These are phyloP conservation scores for Germaria angustata DNA, from an alignment of 2,888 invertebrate genomes.

Conservation along the genomic window DNA sequence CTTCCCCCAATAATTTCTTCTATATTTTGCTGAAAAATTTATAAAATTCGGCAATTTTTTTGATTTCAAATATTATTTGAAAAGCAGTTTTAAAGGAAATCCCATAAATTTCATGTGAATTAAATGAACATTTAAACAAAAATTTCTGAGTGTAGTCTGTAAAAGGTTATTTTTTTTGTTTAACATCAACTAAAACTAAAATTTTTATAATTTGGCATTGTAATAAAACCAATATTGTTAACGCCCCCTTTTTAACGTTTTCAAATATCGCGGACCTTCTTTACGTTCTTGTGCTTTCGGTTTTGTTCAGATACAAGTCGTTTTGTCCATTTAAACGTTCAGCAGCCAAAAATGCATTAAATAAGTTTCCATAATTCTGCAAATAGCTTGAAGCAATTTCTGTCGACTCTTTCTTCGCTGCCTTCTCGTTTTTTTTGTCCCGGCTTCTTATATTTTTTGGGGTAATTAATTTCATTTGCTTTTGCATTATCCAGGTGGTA, in stretches of 20 bases:
- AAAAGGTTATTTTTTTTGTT: neutral
- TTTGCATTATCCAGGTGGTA: slow-evolving; percentile 58
- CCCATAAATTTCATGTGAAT: too few relatives aligned
- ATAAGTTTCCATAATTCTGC: slow-evolving; percentile 28
- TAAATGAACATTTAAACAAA: too few relatives aligned
- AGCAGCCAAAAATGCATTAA: slow-evolving; percentile 22
- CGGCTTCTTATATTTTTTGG: slow-evolving; percentile 14
- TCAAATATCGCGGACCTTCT: slow-evolving; percentile 39
- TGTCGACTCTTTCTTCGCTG: slow-evolving; percentile 13
- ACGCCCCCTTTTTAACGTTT: slow-evolving; percentile 46
- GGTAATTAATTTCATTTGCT: slow-evolving; percentile 65
- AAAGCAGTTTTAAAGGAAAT: too few relatives aligned
- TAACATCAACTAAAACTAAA: neutral
- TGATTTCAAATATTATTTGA: too few relatives aligned
- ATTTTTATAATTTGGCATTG: slow-evolving; percentile 37
- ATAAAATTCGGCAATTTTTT: too few relatives aligned
- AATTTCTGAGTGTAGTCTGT: slow-evolving; percentile 32
- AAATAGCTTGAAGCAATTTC: slow-evolving; percentile 39
- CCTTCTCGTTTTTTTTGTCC: neutral
- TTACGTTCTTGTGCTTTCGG: neutral
- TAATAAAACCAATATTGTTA: slow-evolving; percentile 55
- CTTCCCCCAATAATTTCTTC: too few relatives aligned
- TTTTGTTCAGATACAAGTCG: slow-evolving; percentile 32
- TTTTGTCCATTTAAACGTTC: slow-evolving; percentile 22
- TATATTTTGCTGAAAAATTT: too few relatives aligned